Percentiles rank a stretch among this genome's conserved stretches.
phyloP scores from a whole-genome alignment of 53 echinoderm and acorn worm species.

The Luidia sarsii region DNA sequence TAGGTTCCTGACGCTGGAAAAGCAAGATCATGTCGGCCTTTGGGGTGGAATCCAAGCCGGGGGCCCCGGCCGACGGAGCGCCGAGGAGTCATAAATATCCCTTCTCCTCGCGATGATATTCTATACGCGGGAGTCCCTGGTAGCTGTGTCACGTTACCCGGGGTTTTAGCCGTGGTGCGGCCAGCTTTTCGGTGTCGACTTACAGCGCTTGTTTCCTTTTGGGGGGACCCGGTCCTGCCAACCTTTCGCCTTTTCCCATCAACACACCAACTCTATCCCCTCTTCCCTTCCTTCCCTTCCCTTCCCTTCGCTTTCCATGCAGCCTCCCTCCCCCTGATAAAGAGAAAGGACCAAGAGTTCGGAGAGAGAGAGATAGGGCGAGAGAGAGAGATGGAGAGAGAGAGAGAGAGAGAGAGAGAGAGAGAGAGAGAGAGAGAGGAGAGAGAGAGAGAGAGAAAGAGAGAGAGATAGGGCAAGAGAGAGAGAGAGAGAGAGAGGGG shows the following conservation, averaged over 20 bases:
- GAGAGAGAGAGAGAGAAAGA: too few relatives aligned
- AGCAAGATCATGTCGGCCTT: slow-evolving; percentile 53
- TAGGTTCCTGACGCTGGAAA: slow-evolving; percentile 31
- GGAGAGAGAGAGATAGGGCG: too few relatives aligned
- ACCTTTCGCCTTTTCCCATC: slow-evolving; percentile 2
- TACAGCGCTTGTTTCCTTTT: slow-evolving; percentile 55
- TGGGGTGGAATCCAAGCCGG: slow-evolving; percentile 28
- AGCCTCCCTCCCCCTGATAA: too few relatives aligned
- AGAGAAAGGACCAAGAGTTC: background rate
- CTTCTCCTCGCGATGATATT: slow-evolving; percentile 37
- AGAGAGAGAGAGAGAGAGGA: too few relatives aligned
- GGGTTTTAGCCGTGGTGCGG: slow-evolving; percentile 46
- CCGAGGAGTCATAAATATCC: slow-evolving; percentile 48
- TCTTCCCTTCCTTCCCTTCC: too few relatives aligned
- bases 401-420: too few relatives aligned
- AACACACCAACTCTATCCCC: slow-evolving; percentile 21
- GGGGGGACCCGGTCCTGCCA: slow-evolving; percentile 13
- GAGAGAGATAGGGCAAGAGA: too few relatives aligned
- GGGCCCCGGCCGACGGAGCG: slow-evolving; percentile 16
- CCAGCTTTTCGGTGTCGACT: slow-evolving; percentile 53
- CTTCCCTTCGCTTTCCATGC: too few relatives aligned
- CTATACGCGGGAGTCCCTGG: slow-evolving; percentile 29
- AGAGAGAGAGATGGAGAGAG: too few relatives aligned
- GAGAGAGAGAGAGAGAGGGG: too few relatives aligned
- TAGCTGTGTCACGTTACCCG: slow-evolving; percentile 57